A percentile compares a stretch with the other conserved stretches of the same genome.
Conservation (phyloP, 2,888 invertebrate genomes). For the Lasioglossum villosulum region DNA sequence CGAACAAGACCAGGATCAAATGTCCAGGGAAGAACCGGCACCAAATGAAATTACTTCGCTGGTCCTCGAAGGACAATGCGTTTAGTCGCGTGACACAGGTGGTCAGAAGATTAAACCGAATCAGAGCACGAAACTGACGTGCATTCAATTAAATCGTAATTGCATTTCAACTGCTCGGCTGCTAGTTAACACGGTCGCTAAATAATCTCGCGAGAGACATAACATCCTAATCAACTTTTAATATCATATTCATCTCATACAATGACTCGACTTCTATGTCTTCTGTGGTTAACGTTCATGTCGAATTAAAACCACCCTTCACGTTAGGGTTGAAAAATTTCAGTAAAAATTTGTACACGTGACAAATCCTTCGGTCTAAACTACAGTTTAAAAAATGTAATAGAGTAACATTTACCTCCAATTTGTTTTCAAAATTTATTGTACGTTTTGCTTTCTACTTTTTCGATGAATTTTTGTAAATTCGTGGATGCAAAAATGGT, state of each 20-base stretch:
- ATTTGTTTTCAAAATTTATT: too few species aligned
- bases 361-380: background rate
- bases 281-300: background rate
- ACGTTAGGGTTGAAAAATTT: background rate
- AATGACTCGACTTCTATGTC: background rate
- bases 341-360: background rate
- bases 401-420: too few species aligned
- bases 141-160: constrained; percentile 60
- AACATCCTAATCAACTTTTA: constrained; percentile 21
- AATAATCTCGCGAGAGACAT: constrained; percentile 39
- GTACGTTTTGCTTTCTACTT: too few species aligned
- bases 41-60: constrained; percentile 57
- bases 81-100: constrained; percentile 42
- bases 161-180: constrained; percentile 29
- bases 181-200: constrained; percentile 41
- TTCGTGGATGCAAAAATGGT: too few species aligned
- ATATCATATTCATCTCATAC: background rate
- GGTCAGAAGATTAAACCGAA: constrained; percentile 63
- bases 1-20: constrained; percentile 47
- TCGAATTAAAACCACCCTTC: background rate
- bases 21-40: constrained; percentile 13
- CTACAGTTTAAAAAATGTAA: background rate
- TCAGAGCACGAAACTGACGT: constrained; percentile 54
- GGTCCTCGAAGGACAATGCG: constrained; percentile 54
- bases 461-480: too few species aligned